Evolutionary conservation across 2,888 invertebrate species (phyloP).

Genomic region (Lottia scabra): DNA sequence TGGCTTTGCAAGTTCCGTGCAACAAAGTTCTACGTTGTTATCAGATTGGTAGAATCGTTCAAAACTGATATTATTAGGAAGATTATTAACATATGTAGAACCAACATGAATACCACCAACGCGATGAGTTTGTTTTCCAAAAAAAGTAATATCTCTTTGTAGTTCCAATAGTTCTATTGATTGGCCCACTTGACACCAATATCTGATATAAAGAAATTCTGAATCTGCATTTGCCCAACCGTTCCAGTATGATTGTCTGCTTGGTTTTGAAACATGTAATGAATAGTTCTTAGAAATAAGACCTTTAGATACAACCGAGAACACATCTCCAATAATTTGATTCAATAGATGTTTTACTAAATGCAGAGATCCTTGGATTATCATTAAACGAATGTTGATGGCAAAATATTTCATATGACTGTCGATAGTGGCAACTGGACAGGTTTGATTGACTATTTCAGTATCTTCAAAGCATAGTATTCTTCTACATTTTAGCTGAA

Average conservation of each 20-base stretch:
- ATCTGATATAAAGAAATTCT: neutral
- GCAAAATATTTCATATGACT: no score
- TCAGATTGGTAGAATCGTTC: neutral
- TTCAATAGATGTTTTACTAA: no score
- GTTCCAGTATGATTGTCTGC: neutral
- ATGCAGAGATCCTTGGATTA: no score
- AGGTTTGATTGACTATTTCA: no score
- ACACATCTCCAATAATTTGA: neutral
- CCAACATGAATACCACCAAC: neutral
- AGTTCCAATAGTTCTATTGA: neutral
- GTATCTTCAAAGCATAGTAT: no score
- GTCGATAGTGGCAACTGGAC: no score
- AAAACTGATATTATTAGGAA: neutral
- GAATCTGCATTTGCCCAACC: neutral
- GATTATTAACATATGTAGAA: neutral
- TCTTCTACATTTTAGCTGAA: no score
- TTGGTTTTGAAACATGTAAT: neutral
- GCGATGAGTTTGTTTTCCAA: neutral
- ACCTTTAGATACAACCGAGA: neutral
- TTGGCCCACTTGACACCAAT: neutral
- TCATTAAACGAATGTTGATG: no score
- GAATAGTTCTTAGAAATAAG: neutral
- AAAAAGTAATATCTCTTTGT: neutral
- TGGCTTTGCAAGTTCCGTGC: neutral
- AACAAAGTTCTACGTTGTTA: slow-evolving; percentile 6